Conservation (phyloP, 2,797 vertebrate species). For the Sebastes hopkinsi region DNA sequence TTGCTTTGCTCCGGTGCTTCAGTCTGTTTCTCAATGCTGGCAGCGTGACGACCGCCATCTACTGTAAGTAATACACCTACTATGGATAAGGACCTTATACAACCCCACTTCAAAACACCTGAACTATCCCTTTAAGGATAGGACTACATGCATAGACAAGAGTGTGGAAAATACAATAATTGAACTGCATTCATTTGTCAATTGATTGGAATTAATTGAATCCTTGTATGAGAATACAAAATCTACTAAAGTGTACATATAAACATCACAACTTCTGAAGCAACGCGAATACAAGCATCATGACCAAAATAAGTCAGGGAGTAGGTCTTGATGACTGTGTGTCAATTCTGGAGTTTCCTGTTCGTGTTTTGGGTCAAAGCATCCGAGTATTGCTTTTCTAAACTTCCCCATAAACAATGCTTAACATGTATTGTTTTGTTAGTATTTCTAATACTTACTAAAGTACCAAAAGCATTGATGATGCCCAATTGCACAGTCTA, state of each 20-base stretch:
- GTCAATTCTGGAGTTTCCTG: neutral
- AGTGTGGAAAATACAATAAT: neutral
- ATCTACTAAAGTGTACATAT: neutral
- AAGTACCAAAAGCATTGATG: neutral
- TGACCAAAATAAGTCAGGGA: neutral
- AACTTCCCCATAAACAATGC: neutral
- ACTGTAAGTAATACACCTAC: no score
- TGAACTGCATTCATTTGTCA: neutral
- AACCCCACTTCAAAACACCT: no score
- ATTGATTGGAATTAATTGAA: neutral
- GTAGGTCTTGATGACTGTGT: neutral
- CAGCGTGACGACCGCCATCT: no score
- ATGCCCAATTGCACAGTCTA: constrained; percentile 45
- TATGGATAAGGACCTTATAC: no score
- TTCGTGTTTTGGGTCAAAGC: neutral
- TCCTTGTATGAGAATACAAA: neutral
- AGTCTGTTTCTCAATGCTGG: no score
- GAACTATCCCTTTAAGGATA: neutral
- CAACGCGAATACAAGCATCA: neutral
- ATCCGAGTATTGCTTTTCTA: neutral
- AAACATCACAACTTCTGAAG: neutral
- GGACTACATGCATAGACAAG: neutral
- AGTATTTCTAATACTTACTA: neutral
- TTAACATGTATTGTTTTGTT: neutral
- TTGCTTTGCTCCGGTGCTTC: no score